phyloP scores from a whole-genome alignment of 2,888 invertebrate species.

The Drosophila niveifrons region DNA sequence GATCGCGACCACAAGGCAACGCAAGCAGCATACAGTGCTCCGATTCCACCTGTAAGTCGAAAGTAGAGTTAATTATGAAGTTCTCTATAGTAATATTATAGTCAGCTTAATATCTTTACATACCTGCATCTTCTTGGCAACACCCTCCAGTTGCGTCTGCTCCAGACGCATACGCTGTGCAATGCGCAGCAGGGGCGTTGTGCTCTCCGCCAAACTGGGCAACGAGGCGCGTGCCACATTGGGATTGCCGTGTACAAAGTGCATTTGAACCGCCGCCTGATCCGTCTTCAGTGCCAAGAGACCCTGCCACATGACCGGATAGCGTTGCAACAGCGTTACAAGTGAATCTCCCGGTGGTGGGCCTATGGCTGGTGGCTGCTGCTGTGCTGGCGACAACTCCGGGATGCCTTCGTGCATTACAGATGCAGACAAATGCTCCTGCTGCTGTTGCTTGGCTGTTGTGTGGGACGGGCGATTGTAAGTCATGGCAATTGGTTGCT shows the following conservation, averaged over 20 bases:
- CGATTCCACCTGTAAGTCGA: constrained; percentile 90
- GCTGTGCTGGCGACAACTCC: constrained; percentile 86
- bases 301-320: constrained; percentile 99
- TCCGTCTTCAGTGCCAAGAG: constrained; percentile 97
- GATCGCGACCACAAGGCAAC: constrained; percentile 97
- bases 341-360: constrained; percentile 94
- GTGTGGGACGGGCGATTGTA: not conserved
- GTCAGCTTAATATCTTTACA: constrained; percentile 58
- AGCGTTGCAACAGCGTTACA: constrained; percentile 93
- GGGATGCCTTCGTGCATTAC: constrained; percentile 71
- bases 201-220: constrained; percentile 93
- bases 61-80: not conserved
- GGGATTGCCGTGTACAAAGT: constrained; percentile 97
- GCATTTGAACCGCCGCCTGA: constrained; percentile 99
- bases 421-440: constrained; percentile 58
- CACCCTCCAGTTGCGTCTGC: constrained; percentile 97
- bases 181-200: constrained; percentile 94
- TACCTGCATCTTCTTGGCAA: constrained; percentile 98
- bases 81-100: not conserved
- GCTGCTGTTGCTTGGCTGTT: constrained; percentile 72
- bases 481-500: not conserved
- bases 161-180: constrained; percentile 99
- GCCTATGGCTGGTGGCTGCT: constrained; percentile 89
- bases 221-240: constrained; percentile 95
- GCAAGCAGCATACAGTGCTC: constrained; percentile 98